Base-by-base conservation (phyloP, 1,140 invertebrate species). In the Nymphalis io region DNA sequence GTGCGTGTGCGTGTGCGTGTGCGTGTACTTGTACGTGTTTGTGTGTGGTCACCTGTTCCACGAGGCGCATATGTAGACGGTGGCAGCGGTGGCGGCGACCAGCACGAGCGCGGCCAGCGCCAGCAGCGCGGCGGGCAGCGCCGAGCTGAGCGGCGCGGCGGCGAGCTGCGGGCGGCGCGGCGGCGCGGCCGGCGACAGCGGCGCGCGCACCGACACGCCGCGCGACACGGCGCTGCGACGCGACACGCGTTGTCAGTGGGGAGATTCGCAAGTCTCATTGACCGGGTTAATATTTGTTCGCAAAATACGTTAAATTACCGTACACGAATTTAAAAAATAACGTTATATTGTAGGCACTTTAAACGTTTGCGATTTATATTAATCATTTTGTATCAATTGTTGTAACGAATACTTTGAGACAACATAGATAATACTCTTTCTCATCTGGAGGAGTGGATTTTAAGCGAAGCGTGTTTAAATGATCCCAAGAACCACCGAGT, bases 1-100 rank as follows among this genome's bases (percentile, higher is more conserved):
- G 1, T 48, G 16, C 15, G 0, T n/a, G 16, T 48, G 46, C 8
- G 16, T 18, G 2, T 8, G 46, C 10, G 44, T 46, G 44, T 6
- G 39, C 15, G 1, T 46, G 44, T 46, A 16, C 2, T 2, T 13
- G 46, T 6, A 16, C 11, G 4, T 1, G n/a, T 1, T n/a, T 20
- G 46, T 48, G 46, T 16, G 46, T 20, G 51, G 92, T 93, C 89
- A 97, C 96, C 96, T 97, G 63, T 96, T 96, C 97, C 97, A 98
- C 0, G 97, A 97, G 48, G 97, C 94, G 82, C 97, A 98, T 38
- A 98, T 97, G 82, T 98, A 98, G 33, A 98, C 95, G 42, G 98
- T 98, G 13, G 96, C 97, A 61, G 96, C 95, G 15, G 96, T 93
- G 2, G 96, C 96, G 20, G 98, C 93, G 3, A 98, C 93, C 16